Evolutionary conservation across 2,888 invertebrate genomes (phyloP), one percentile per base, ranked within the genome.

Genomic region (Ptychoptera albimana): DNA sequence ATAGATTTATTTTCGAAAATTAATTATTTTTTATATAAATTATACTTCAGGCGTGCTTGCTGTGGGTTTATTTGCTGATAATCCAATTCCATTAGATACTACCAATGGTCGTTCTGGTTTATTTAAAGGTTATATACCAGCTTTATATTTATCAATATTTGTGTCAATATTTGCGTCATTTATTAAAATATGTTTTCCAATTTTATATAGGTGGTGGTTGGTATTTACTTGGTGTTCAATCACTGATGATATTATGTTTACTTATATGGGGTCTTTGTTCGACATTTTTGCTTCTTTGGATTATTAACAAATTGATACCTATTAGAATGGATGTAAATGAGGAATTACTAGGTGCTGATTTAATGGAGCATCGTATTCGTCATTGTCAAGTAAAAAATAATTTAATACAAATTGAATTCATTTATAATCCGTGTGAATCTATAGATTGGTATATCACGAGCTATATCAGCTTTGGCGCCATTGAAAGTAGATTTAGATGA

Each of bases 61-160:
- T 0, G 87, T 92, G 1, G 92, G 93, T 0, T 67, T 93, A 0
- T 92, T 93, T 58, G 89, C 89, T 9, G 82, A 87, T 45, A 76
- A 86, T 60, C 91, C 92, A 0, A 66, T 75, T 45, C 84, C 91
- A 0, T 69, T 91, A 59, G 73, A 76, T 37, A 84, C 89, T 0
- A 92, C 91, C 0, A 75, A 72, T 44, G 84, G 84, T 10, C 71
- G 83, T 53, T 75, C 72, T 15, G 86, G 85, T 11, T 58, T 85
- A 1, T 74, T 83, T 48, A 82, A 83, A 70, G 83, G 32, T 32
- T 7, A 30, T 7, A 30, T 8, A 30, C 7, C n/a, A n/a, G n/a
- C n/a, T n/a, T 23, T 23, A 32, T 7, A 7, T 4, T 11, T 32
- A 32, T 11, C 4, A 32, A 32, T 80, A 23, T 5, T 23, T 23